These are phyloP conservation scores for Ips nitidus DNA, from an alignment of 1,140 invertebrate genomes.

Conservation along the genomic window DNA sequence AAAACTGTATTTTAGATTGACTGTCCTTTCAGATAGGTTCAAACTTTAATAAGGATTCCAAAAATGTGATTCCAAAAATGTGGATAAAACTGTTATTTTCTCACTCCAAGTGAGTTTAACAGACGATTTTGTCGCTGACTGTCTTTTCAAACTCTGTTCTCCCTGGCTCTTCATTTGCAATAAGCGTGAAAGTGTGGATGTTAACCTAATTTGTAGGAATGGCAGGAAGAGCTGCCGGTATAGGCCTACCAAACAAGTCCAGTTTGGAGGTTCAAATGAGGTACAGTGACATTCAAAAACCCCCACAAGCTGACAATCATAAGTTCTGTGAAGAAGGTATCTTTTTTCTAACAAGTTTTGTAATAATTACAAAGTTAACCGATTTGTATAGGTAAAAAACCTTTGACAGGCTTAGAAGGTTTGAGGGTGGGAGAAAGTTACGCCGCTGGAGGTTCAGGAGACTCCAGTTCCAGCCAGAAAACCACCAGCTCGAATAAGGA, in stretches of 20 bases:
- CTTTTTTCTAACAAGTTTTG: not conserved
- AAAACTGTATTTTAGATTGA: too few relatives aligned
- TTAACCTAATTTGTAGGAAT: conserved; percentile 59
- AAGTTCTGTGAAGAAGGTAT: conserved; percentile 11
- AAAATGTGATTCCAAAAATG: too few relatives aligned
- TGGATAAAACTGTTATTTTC: too few relatives aligned
- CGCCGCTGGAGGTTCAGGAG: conserved; percentile 50
- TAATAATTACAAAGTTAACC: not conserved
- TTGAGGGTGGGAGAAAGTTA: conserved; percentile 41
- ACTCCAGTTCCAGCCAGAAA: conserved; percentile 65
- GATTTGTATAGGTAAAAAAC: conserved; percentile 21
- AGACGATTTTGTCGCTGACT: too few relatives aligned
- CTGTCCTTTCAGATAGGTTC: too few relatives aligned
- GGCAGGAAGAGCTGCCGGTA: conserved; percentile 83
- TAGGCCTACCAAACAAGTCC: conserved; percentile 75
- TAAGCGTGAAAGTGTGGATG: too few relatives aligned
- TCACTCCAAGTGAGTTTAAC: too few relatives aligned
- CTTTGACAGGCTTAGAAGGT: conserved; percentile 10
- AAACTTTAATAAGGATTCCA: too few relatives aligned
- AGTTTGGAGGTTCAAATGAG: conserved; percentile 52
- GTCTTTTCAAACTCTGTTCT: too few relatives aligned
- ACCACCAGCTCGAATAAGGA: conserved; percentile 60
- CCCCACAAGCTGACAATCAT: conserved; percentile 5
- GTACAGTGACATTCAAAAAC: conserved; percentile 10
- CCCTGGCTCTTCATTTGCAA: too few relatives aligned